phyloP scores from a whole-genome alignment of 2,888 invertebrate genomes.

The Drosophila mercatorum region DNA sequence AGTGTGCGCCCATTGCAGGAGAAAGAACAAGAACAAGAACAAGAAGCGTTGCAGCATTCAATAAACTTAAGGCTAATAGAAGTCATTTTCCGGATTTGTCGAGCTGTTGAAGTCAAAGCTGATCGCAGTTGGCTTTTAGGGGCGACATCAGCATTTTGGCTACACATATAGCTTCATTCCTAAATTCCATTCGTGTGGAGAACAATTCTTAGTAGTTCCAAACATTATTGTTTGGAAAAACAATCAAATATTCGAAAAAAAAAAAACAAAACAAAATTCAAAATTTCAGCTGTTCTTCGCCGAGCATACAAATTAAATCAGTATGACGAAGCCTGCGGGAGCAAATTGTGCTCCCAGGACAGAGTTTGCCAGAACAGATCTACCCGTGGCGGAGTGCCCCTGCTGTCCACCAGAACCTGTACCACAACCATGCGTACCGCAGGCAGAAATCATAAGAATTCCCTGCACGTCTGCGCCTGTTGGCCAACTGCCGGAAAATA shows the following conservation, averaged over 20 bases:
- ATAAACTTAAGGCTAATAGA: not conserved
- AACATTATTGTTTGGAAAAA: not conserved
- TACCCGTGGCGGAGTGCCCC: not conserved
- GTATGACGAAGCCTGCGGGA: not conserved
- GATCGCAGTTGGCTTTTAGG: constrained; percentile 28
- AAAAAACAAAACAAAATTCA: not conserved
- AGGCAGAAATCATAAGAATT: constrained; percentile 35
- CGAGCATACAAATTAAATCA: not conserved
- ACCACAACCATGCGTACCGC: not conserved
- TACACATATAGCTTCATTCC: not conserved
- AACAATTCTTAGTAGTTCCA: not conserved
- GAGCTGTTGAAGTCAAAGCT: not conserved
- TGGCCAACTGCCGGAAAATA: not conserved
- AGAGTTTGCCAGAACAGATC: not conserved
- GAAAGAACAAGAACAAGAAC: constrained; percentile 23
- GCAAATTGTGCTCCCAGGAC: not conserved
- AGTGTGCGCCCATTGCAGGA: constrained; percentile 29
- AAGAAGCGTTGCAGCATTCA: constrained; percentile 43
- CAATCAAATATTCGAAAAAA: not conserved
- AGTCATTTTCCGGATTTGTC: not conserved
- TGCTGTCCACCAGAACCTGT: constrained; percentile 14
- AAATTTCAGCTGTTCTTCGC: not conserved
- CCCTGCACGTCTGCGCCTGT: not conserved
- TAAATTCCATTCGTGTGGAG: not conserved
- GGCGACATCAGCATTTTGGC: not conserved